Evolutionary conservation across 2,797 vertebrate genomes (phyloP).

Genomic region (Lacerta bilineata): DNA sequence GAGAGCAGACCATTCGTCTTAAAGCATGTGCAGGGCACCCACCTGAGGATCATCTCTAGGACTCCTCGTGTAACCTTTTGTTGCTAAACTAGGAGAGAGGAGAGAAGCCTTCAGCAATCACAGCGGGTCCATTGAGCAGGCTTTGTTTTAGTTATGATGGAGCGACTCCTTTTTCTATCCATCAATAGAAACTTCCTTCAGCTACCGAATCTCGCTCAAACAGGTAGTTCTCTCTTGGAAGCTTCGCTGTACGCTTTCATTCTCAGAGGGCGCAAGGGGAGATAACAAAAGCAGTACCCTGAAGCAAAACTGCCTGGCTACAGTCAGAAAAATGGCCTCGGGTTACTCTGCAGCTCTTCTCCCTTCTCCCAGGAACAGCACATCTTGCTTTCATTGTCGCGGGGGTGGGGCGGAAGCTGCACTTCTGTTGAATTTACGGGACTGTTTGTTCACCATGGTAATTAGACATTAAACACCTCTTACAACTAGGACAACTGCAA

Average conservation of each 20-base stretch:
- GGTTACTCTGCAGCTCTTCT: not conserved
- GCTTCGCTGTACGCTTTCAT: conserved; percentile 9
- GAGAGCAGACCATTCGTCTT: not conserved
- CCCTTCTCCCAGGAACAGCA: conserved; percentile 18
- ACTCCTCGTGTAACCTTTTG: not conserved
- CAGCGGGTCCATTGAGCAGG: not conserved
- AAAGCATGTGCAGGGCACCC: not conserved
- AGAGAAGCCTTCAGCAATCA: conserved; percentile 2
- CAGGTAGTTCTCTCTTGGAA: conserved; percentile 11
- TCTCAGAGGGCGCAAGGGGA: conserved; percentile 20
- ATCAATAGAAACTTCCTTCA: conserved; percentile 12
- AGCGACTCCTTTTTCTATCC: not conserved
- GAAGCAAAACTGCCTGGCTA: not conserved
- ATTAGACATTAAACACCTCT: conserved; percentile 14
- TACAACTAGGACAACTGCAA: conserved; percentile 7
- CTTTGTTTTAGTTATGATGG: not conserved
- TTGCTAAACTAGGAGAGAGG: not conserved
- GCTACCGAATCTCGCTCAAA: not conserved
- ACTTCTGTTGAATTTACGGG: not conserved
- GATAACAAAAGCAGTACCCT: conserved; percentile 37
- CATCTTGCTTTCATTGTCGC: not conserved
- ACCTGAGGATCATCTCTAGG: not conserved
- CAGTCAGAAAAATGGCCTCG: conserved; percentile 14
- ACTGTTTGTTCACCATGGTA: conserved; percentile 14
- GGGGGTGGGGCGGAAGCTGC: not conserved